Base-by-base conservation (phyloP, 2,888 invertebrate species). In the Lapara coniferarum region DNA sequence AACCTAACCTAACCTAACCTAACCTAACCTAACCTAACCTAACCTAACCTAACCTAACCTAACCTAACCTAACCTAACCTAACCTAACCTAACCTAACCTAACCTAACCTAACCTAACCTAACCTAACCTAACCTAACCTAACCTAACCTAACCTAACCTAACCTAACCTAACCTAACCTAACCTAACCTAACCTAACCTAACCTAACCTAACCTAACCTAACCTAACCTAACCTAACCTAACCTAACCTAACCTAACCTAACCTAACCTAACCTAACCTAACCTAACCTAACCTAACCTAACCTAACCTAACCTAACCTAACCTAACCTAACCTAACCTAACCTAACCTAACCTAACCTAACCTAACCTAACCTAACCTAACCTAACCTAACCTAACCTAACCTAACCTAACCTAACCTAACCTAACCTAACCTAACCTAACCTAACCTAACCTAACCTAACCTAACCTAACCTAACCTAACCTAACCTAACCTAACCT, bases 211-310 rank as follows among this genome's bases (percentile, higher is more conserved):
- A 69, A 73, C 71, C 73, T 71, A 72, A 72, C 72, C 73, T 71
- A 72, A 72, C 71, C 70, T 71, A 71, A 71, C 71, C 71, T 70
- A 73, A 72, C 72, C 73, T 73, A 73, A 73, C 73, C 73, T 73
- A 73, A 73, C 71, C 72, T 70, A 72, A 73, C 71, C 71, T 71
- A 71, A 73, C 70, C 71, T 70, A 71, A 74, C 70, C 74, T 71
- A 72, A 74, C 71, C 74, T 71, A 72, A 74, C 71, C 73, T 72
- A 74, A 74, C 73, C 74, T 72, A 72, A 74, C 73, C 72, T 72
- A 71, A 72, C 72, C 74, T 74, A 74, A 74, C 74, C 74, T 74
- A 72, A 71, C 72, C 74, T 74, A 72, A 74, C 72, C 74, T 72
- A 72, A 74, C 72, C 73, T 74, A 72, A 73, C 73, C 74, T 71